Evolutionary conservation across 1,140 invertebrate species (phyloP), one percentile per base, ranked within the genome.

Genomic region (Bombus polaris): DNA sequence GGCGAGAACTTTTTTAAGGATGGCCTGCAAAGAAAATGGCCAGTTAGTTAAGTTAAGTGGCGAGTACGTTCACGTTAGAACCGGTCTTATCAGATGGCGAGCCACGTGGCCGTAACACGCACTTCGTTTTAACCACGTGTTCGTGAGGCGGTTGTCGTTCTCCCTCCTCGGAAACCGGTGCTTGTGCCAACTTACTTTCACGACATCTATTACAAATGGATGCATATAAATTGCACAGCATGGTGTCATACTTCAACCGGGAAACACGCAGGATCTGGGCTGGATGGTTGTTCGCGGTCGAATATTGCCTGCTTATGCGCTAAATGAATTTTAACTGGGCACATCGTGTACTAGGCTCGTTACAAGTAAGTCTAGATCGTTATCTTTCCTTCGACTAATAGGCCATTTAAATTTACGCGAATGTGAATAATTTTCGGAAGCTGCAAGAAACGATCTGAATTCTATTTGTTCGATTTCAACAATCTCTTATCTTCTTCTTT

Each of bases 71-170:
- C 86, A 87, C 86, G 87, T 90, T 86, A 90, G 84, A 53, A 80
- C 85, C 84, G 82, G 86, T 87, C 86, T 93, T 93, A 93, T 93
- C 92, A 89, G 90, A 93, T 92, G 87, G 86, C 88, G 76, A 90
- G 89, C 90, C 93, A 93, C 92, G 92, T 92, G 93, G 90, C 89
- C 73, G 39, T 72, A 87, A 89, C 92, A 93, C 92, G 92, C 91
- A 93, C 88, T 85, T 85, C 83, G 85, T 86, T 84, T 81, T 57
- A 77, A 44, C 90, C 89, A 89, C 85, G 88, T 90, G 90, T 80
- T 86, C 39, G 75, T 83, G 86, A 89, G 86, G 87, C 85, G 87
- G 81, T 84, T n/a, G n/a, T 25, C 85, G 81, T 90, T 81, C 75
- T 71, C 37, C 87, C 39, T 65, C 53, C 44, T 42, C 75, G 70